Evolutionary conservation across 2,888 invertebrate species (phyloP).

Genomic region (Polyommatus icarus): DNA sequence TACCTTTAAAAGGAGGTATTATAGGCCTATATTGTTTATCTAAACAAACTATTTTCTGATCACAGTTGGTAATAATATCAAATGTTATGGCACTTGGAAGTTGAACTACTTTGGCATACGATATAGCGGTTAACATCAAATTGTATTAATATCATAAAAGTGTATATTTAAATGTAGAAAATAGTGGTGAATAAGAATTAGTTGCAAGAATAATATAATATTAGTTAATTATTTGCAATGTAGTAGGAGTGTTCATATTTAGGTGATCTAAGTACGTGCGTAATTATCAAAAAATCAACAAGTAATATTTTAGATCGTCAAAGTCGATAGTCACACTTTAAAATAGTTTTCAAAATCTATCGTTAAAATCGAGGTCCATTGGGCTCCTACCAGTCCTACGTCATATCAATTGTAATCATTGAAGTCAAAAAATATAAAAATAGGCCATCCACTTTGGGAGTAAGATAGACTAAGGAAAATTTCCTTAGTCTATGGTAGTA

Average conservation of each 20-base stretch:
- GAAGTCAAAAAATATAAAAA: neutral
- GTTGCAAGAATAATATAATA: neutral
- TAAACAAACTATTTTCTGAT: constrained; percentile 1
- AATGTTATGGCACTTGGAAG: constrained; percentile 24
- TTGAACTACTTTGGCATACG: constrained; percentile 23
- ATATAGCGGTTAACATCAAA: neutral
- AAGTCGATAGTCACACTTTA: neutral
- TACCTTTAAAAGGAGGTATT: neutral
- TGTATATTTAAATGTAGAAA: constrained; percentile 18
- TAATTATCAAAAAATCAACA: neutral
- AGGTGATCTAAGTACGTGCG: neutral
- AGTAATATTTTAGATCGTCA: neutral
- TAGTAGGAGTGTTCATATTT: neutral
- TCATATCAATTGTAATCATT: neutral
- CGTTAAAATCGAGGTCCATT: neutral
- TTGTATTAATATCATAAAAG: neutral
- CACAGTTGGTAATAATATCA: constrained; percentile 11
- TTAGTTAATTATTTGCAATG: neutral
- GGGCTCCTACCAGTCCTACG: too few relatives aligned
- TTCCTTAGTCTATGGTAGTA: too few relatives aligned
- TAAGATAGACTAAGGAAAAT: too few relatives aligned
- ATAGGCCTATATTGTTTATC: neutral
- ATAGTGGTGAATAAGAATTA: neutral
- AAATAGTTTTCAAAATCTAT: neutral
- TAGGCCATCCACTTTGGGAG: neutral